Base-by-base conservation (phyloP, 2,113 vertebrate species). In the Myotis brandtii region DNA sequence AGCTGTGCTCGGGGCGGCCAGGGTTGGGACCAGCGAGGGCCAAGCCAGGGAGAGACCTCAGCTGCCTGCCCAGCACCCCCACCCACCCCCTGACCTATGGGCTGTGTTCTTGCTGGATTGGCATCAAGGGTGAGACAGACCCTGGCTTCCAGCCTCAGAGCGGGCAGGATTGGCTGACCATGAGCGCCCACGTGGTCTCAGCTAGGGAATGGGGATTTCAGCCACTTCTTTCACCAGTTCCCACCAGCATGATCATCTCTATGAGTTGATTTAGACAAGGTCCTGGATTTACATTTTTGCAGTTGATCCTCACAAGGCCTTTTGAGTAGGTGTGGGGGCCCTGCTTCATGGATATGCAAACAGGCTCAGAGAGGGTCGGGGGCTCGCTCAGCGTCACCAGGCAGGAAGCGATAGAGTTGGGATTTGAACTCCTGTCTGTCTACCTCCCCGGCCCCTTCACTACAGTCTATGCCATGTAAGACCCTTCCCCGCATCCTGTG, bases 381-480 rank as follows among this genome's bases (percentile, higher is more conserved):
- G 76, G 27, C 67, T 70, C 52, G 7, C 18, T 54, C 17, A 25
- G 37, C 2, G 14, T 80, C 48, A 34, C 76, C 40, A 32, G 32
- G 23, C 16, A 16, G 37, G 18, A 59, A 52, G 40, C n/a, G 20
- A 23, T 27, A 21, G 86, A 82, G 27, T 54, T 54, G 21, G 12
- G 16, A 18, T 66, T 73, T 40, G 18, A 43, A 43, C 14, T 43
- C 14, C 34, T 12, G 1, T 59, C 0, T 10, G 1, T 76, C n/a
- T 12, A 1, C 27, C 27, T 89, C 34, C 50, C 52, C 1, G 5
- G 40, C 10, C 32, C 32, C 4, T 27, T 34, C 7, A 4, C 21
- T 54, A 7, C 34, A 17, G 4, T 59, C 52, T 54, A 0, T 9
- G 12, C 18, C 12, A 0, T 21, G 37, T 56, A 23, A 90, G 64